A percentile compares a stretch with the other conserved stretches of the same genome.
Evolutionary conservation across 2,113 vertebrate genomes (phyloP).

Genomic region (Corythornis madagascariensis): DNA sequence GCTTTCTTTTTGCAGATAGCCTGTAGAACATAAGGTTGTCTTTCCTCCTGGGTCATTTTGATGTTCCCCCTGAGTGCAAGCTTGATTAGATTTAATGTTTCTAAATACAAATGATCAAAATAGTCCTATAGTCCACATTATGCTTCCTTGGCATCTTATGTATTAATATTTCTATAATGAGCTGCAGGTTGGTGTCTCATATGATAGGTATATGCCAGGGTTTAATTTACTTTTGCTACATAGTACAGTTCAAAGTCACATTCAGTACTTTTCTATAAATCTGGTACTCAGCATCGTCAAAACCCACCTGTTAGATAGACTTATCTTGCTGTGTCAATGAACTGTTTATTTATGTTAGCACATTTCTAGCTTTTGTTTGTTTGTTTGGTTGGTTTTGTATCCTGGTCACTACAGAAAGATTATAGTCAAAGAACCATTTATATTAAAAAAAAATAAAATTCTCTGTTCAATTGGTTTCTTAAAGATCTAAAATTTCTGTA

Average conservation of each 20-base stretch:
- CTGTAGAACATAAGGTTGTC: not conserved
- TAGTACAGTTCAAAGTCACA: not conserved
- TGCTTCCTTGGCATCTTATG: not conserved
- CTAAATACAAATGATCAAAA: not conserved
- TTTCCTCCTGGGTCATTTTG: not conserved
- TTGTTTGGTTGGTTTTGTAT: not conserved
- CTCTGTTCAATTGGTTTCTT: not conserved
- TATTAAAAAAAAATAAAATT: not conserved
- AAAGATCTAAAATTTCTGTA: not conserved
- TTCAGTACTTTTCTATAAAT: not conserved
- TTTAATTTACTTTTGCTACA: not conserved
- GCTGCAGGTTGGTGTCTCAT: not conserved
- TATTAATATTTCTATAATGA: not conserved
- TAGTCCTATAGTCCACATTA: not conserved
- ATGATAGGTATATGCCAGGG: not conserved
- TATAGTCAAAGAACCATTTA: not conserved
- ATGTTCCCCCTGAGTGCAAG: not conserved
- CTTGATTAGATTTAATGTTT: not conserved
- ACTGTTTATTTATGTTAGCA: not conserved
- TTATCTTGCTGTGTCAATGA: not conserved
- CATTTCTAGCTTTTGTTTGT: not conserved
- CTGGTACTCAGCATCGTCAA: not conserved
- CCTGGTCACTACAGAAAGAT: not conserved
- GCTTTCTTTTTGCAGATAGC: not conserved
- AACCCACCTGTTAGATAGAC: not conserved